phyloP scores from a whole-genome alignment of 2,113 vertebrate genomes.

The Cygnus buccinator region DNA sequence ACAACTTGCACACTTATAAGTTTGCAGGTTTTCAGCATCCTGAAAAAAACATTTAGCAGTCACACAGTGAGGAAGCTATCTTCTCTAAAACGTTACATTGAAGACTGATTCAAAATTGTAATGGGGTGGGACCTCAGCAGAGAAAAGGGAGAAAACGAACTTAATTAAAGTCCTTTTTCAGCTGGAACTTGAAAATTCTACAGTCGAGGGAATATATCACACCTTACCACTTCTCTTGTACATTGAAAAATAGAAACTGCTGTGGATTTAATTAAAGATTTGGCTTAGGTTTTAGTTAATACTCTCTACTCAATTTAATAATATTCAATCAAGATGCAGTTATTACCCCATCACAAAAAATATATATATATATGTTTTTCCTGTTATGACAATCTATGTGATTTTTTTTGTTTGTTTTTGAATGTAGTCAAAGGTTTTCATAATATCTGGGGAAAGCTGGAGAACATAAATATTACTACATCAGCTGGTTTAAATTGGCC shows the following conservation, averaged over 20 bases:
- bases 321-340: conserved; percentile 33
- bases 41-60: not conserved
- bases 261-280: conserved; percentile 64
- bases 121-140: conserved; percentile 13
- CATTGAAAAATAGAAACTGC: conserved; percentile 47
- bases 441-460: not conserved
- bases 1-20: not conserved
- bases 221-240: conserved; percentile 2
- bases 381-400: not conserved
- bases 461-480: not conserved
- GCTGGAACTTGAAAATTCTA: conserved; percentile 55
- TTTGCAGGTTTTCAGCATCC: not conserved
- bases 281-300: conserved; percentile 50
- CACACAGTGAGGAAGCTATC: not conserved
- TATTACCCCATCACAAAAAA: not conserved
- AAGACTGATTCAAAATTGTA: conserved; percentile 40
- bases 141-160: conserved; percentile 54
- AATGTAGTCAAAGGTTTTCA: not conserved
- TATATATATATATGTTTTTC: not conserved
- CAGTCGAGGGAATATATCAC: conserved; percentile 31
- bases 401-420: conserved; percentile 3
- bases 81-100: conserved; percentile 34
- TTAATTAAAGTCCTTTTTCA: conserved; percentile 62
- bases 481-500: not conserved
- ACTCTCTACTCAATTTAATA: conserved; percentile 46